Evolutionary conservation across 2,113 vertebrate genomes (phyloP), one percentile per base, ranked within the genome.

Genomic region (Merops nubicus): DNA sequence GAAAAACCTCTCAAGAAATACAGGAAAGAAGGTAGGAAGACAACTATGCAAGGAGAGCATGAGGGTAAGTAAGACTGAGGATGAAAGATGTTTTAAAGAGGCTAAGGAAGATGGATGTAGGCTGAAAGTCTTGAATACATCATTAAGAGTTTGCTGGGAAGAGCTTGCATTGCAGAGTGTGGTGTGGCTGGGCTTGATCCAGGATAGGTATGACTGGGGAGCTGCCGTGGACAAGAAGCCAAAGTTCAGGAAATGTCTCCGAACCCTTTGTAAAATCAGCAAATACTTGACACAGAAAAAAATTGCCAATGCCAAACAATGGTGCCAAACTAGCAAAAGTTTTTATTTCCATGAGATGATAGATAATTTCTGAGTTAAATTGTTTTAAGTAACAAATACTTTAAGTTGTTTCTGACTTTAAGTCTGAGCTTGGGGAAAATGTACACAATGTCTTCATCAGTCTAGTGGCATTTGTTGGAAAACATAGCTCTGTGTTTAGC

Each of bases 401-500:
- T 64, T 68, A 65, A 74, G 33, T 70, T 89, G 73, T 54, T 91
- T 63, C 45, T 54, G 40, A 60, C 45, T 79, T 92, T 40, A 43
- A 75, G 34, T 83, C 53, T 91, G 60, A 91, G 42, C 8, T 0
- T 40, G 42, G 15, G 45, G 56, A 81, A 94, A 86, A 83, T 0
- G 4, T 89, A 45, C 5, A 56, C 31, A 34, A 48, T 65, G 69
- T 95, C 87, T 78, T 97, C 91, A 93, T 96, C 70, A 79, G 57
- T 73, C 51, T 93, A 54, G 34, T 50, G 72, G 67, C 47, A 53
- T 96, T 95, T 95, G 92, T 95, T 95, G 88, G 91, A 82, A 95
- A 97, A 96, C 73, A 93, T 36, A 88, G 45, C 65, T 92, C 86
- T 92, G 60, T 91, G 83, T 92, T 95, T 89, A 91, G 80, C 33